These are phyloP conservation scores for Bombyx mandarina DNA, from an alignment of 1,140 invertebrate species.

Conservation along the genomic window DNA sequence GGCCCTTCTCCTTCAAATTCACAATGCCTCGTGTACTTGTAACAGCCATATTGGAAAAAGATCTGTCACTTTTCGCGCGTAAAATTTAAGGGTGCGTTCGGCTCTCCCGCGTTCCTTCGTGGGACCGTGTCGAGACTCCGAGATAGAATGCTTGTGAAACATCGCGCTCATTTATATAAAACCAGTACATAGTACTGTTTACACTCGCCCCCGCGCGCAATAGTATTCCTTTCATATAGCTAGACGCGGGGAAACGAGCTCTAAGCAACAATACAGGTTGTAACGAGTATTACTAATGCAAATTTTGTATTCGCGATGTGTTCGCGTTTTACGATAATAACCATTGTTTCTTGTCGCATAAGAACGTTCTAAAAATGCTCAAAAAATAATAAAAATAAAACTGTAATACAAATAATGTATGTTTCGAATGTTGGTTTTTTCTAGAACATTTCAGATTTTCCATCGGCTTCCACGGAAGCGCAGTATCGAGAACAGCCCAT, in stretches of 20 bases:
- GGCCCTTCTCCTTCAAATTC: constrained; percentile 54
- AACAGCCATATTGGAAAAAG: constrained; percentile 54
- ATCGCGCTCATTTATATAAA: constrained; percentile 60
- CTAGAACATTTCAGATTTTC: no score
- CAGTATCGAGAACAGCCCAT: no score
- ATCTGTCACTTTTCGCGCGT: constrained; percentile 47
- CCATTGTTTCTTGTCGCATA: no score
- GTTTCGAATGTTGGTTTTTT: no score
- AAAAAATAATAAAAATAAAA: no score
- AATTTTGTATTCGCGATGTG: no score
- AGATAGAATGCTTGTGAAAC: constrained; percentile 60
- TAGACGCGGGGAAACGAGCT: not conserved
- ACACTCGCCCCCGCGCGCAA: constrained; percentile 37
- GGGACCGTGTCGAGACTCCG: constrained; percentile 57
- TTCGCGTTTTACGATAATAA: not conserved
- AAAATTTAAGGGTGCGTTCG: constrained; percentile 33
- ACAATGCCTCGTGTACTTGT: constrained; percentile 54
- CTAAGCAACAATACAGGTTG: no score
- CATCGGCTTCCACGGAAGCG: no score
- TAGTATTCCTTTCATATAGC: constrained; percentile 19
- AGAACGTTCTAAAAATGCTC: no score
- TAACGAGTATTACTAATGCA: no score
- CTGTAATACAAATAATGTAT: no score
- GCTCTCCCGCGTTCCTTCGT: constrained; percentile 45
- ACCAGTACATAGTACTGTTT: constrained; percentile 30